These are phyloP conservation scores for Zaprionus bogoriensis DNA, from an alignment of 2,888 invertebrate genomes.

Conservation along the genomic window DNA sequence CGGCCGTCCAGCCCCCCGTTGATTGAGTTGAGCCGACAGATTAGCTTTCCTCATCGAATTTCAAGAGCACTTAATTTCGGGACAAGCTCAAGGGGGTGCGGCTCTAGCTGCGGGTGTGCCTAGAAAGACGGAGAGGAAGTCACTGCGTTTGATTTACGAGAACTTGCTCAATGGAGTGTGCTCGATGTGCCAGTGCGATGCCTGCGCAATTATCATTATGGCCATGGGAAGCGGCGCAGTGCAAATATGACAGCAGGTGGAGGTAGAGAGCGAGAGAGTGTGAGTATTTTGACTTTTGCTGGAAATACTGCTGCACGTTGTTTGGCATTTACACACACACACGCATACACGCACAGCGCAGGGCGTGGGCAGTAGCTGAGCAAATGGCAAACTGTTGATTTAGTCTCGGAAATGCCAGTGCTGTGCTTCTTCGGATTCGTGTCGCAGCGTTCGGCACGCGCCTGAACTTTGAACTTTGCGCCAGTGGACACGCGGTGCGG, in stretches of 20 bases:
- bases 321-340: slow-evolving; percentile 50
- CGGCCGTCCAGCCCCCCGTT: slow-evolving; percentile 16
- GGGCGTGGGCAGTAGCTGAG: slow-evolving; percentile 16
- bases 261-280: background rate
- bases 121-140: slow-evolving; percentile 11
- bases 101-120: slow-evolving; percentile 2
- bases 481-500: slow-evolving; percentile 16
- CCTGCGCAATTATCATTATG: slow-evolving; percentile 55
- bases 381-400: slow-evolving; percentile 73
- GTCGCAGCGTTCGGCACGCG: slow-evolving; percentile 45
- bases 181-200: slow-evolving; percentile 44
- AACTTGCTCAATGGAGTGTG: slow-evolving; percentile 51
- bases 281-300: slow-evolving; percentile 11
- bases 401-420: slow-evolving; percentile 55
- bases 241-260: slow-evolving; percentile 18
- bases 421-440: slow-evolving; percentile 28
- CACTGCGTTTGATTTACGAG: slow-evolving; percentile 57
- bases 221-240: slow-evolving; percentile 10
- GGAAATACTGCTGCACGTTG: slow-evolving; percentile 21
- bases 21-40: slow-evolving; percentile 49
- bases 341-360: too few relatives aligned
- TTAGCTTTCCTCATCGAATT: slow-evolving; percentile 65
- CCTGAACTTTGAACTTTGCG: slow-evolving; percentile 66
- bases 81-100: background rate
- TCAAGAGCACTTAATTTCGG: slow-evolving; percentile 59